Base-by-base conservation (phyloP, 2,888 invertebrate genomes). In the Tipula unca region DNA sequence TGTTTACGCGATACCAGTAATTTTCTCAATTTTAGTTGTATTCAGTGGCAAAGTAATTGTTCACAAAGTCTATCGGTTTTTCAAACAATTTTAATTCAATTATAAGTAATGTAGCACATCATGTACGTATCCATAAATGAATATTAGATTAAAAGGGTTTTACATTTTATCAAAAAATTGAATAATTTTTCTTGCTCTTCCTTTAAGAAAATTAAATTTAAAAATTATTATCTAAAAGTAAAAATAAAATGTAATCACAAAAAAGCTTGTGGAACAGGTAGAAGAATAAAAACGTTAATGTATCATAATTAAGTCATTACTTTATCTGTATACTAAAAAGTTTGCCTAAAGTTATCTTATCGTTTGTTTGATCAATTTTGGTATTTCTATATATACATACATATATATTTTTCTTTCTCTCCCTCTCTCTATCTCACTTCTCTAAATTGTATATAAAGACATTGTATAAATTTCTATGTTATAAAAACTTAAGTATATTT, bases 291-390 rank as follows among this genome's bases (percentile, higher is more conserved):
- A 69, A 69, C 69, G 14, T 69, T 25, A 69, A 69, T 69, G 6
- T 69, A 69, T 69, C 69, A 69, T 69, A 69, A 69, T 69, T 69
- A 69, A 69, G 69, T 69, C 69, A 69, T 69, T 69, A 69, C 69
- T 13, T 69, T 69, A 69, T 69, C 69, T 69, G 69, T 25, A n/a
- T n/a, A 69, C 20, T 25, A 69, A 69, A 69, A 69, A 69, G 25
- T 69, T 69, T 69, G 69, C 69, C 69, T 69, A 69, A 69, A 69
- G 25, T 69, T 69, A 69, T 69, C 69, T 69, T 69, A 69, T 69
- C 69, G 69, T 20, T 69, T 69, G 69, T 69, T 69, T 69, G 69
- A 69, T 69, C 69, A 25, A 69, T 69, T 69, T 69, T 69, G 25
- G 25, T 69, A 69, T 69, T 8, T 69, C 69, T 48, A 3, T 48